Conservation (phyloP, 2,797 vertebrate species). For the Pangasius sanitwongsei region DNA sequence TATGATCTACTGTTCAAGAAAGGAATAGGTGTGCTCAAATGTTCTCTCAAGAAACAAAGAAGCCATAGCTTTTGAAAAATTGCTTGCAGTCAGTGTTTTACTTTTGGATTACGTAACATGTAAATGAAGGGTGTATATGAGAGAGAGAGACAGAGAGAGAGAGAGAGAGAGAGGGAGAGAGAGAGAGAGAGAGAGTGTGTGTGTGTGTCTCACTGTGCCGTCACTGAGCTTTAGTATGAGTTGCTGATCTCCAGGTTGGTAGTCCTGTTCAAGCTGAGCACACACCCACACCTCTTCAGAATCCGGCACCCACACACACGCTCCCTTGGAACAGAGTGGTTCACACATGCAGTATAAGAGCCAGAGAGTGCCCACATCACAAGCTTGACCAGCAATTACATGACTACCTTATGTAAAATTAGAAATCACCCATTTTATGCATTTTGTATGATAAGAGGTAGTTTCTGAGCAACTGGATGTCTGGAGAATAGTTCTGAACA, state of each 20-base stretch:
- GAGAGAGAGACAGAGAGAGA: too few relatives aligned
- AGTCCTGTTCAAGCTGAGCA: slow-evolving; percentile 73
- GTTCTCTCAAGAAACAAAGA: neutral
- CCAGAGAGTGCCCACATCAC: neutral
- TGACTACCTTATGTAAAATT: neutral
- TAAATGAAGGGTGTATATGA: neutral
- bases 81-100: neutral
- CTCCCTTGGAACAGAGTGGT: slow-evolving; percentile 66
- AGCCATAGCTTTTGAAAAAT: neutral
- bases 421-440: neutral
- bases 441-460: neutral
- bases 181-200: too few relatives aligned
- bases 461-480: neutral
- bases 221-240: slow-evolving; percentile 71
- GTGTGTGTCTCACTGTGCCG: slow-evolving; percentile 68
- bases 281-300: slow-evolving; percentile 76
- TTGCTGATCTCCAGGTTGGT: slow-evolving; percentile 66
- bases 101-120: neutral
- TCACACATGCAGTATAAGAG: slow-evolving; percentile 10
- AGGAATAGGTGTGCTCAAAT: neutral
- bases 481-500: neutral
- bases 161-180: too few relatives aligned
- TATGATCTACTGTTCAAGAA: neutral
- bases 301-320: slow-evolving; percentile 80
- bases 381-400: neutral